Evolutionary conservation across 2,888 invertebrate genomes (phyloP), one percentile per base, ranked within the genome.

Genomic region (Tuta absoluta): DNA sequence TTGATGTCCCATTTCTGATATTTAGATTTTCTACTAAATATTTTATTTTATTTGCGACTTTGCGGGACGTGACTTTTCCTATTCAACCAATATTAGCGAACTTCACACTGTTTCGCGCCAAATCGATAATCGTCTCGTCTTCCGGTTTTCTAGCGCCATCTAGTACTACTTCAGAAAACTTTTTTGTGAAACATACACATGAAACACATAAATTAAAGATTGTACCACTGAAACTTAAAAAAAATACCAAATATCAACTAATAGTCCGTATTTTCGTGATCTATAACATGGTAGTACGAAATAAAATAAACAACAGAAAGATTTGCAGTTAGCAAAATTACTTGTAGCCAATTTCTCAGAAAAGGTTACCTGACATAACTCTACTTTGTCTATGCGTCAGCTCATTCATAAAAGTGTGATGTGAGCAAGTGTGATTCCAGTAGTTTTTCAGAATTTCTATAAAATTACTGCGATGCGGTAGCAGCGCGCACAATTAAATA

Each of bases 401-500:
- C 53, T 28, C 38, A 70, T 71, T 71, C 70, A 67, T 66, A 73
- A 75, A 75, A 71, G 86, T 83, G 86, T 85, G 82, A 85, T 86
- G 83, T 85, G 86, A 81, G 73, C 71, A 62, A 74, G 78, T 76
- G 77, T 72, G 74, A 76, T 77, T 76, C 75, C 72, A 76, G 72
- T 67, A 59, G 38, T 12, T 62, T 75, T 71, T 70, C 69, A 69
- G 69, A 77, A 81, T 78, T 78, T 70, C 67, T 72, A 71, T 68
- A 72, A 69, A 72, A 72, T 74, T 72, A 67, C 79, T 87, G 86
- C 85, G 76, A 91, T 91, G 90, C 84, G 89, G 85, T 91, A 91
- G 89, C 90, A 85, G 72, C 77, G 76, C 75, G 75, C 73, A 76
- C 74, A 68, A 69, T 72, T 69, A 75, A 74, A 73, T 74, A 71